A percentile compares a stretch with the other conserved stretches of the same genome.
phyloP scores from a whole-genome alignment of 2,797 vertebrate genomes.

The Numenius phaeopus region DNA sequence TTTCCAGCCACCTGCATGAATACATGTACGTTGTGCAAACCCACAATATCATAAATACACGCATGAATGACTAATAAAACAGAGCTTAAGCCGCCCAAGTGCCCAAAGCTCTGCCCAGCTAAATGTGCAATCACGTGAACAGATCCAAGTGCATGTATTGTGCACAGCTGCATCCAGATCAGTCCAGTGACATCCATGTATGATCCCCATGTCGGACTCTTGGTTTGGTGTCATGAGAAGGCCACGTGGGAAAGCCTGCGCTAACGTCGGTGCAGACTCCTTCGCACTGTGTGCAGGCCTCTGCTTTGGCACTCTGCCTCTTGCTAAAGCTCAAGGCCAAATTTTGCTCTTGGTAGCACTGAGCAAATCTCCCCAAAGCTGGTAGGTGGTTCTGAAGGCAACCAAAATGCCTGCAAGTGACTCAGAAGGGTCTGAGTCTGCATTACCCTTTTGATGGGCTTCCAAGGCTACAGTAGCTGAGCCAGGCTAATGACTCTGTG shows the following conservation, averaged over 20 bases:
- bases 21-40: constrained; percentile 16
- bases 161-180: background rate
- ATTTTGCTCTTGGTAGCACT: background rate
- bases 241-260: background rate
- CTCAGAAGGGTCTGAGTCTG: background rate
- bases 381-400: background rate
- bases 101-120: background rate
- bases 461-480: background rate
- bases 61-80: background rate
- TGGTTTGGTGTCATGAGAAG: constrained; percentile 22
- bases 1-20: background rate
- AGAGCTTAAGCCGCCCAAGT: background rate
- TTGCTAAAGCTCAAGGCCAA: background rate
- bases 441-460: background rate
- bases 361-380: background rate
- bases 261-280: background rate
- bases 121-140: background rate
- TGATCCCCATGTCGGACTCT: constrained; percentile 38
- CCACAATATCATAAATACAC: background rate
- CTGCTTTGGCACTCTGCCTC: background rate
- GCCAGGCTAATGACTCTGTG: background rate
- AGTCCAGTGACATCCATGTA: background rate
- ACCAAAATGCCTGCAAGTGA: background rate
- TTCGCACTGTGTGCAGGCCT: background rate
- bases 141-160: background rate